Evolutionary conservation across 2,797 vertebrate species (phyloP).

Genomic region (Pogoniulus pusillus): DNA sequence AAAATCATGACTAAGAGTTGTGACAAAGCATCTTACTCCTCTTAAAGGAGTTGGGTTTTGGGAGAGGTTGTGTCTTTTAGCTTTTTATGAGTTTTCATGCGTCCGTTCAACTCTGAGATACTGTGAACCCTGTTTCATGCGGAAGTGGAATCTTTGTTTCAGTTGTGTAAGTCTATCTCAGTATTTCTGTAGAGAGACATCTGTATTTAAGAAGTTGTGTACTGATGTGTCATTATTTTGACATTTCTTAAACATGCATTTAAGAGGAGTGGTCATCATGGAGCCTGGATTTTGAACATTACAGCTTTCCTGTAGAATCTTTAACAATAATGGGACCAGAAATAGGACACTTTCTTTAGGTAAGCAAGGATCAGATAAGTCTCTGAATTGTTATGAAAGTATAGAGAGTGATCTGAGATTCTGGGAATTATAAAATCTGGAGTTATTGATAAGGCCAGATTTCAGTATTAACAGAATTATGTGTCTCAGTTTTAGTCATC

Average conservation of each 20-base stretch:
- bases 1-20: neutral
- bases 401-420: neutral
- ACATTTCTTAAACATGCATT: neutral
- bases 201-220: neutral
- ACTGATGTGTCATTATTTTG: neutral
- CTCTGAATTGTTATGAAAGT: neutral
- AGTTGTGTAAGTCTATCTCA: neutral
- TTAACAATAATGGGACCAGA: neutral
- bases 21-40: neutral
- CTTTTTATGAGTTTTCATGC: neutral
- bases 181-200: neutral
- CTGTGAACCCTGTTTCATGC: neutral
- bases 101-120: neutral
- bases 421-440: neutral
- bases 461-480: neutral
- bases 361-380: neutral
- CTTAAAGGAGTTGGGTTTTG: neutral
- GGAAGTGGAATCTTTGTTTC: neutral
- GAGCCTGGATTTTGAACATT: neutral
- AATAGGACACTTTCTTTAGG: neutral
- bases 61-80: neutral
- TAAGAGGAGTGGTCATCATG: neutral
- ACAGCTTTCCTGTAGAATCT: neutral
- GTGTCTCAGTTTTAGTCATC: neutral
- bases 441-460: neutral